Evolutionary conservation across 2,113 vertebrate species (phyloP).

Genomic region (Emydura subglobosa): DNA sequence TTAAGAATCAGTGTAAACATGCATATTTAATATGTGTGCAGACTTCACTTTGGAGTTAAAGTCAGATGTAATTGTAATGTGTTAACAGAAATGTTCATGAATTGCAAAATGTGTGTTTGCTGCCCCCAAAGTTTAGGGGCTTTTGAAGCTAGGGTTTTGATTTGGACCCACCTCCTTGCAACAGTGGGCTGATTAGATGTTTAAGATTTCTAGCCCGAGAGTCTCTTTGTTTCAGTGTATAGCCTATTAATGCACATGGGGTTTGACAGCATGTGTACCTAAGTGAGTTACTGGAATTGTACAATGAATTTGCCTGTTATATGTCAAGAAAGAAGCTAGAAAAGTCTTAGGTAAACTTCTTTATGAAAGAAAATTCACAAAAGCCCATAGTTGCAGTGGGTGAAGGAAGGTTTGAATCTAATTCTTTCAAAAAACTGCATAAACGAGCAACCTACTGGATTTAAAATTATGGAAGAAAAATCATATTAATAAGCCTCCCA

Average conservation of each 20-base stretch:
- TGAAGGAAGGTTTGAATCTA: constrained; percentile 22
- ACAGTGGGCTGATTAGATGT: neutral
- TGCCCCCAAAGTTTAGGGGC: neutral
- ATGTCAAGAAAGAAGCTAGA: neutral
- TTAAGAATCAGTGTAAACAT: constrained; percentile 1
- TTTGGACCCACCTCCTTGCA: neutral
- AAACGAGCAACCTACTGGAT: constrained; percentile 49
- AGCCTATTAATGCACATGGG: constrained; percentile 10
- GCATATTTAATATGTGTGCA: neutral
- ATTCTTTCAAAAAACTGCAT: neutral
- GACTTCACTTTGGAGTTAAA: neutral
- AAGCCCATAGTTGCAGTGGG: neutral
- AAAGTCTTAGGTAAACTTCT: neutral
- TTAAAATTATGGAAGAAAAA: constrained; percentile 56
- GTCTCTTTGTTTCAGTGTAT: constrained; percentile 10
- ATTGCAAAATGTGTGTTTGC: neutral
- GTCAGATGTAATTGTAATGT: constrained; percentile 2
- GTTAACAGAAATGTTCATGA: neutral
- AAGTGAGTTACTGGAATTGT: neutral
- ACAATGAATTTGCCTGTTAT: neutral
- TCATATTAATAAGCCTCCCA: constrained; percentile 62
- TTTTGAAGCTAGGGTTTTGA: neutral
- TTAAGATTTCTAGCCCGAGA: neutral
- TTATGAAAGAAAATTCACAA: neutral
- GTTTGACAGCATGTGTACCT: neutral